Evolutionary conservation across 2,113 vertebrate species (phyloP).

Genomic region (Gambusia affinis): DNA sequence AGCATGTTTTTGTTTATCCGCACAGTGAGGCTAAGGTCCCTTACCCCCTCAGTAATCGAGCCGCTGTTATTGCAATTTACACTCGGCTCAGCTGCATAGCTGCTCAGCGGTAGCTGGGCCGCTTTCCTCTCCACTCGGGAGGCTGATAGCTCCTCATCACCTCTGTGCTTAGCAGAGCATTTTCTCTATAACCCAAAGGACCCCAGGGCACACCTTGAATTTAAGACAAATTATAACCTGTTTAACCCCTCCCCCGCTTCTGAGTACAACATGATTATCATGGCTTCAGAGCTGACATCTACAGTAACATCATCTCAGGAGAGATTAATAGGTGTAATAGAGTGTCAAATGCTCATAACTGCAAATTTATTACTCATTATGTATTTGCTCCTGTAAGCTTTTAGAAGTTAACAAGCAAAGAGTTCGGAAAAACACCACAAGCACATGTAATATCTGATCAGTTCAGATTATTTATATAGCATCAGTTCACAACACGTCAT

Average conservation of each 20-base stretch:
- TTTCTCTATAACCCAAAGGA: constrained; percentile 30
- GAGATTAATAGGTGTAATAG: not conserved
- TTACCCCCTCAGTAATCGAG: constrained; percentile 55
- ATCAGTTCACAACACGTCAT: too few species aligned
- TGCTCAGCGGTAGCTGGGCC: constrained; percentile 47
- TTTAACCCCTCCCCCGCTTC: not conserved
- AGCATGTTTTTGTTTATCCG: constrained; percentile 30
- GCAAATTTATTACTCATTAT: not conserved
- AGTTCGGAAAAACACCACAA: not conserved
- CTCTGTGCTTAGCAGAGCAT: constrained; percentile 31
- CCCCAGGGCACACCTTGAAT: constrained; percentile 29
- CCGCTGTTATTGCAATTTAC: constrained; percentile 66
- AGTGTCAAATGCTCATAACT: not conserved
- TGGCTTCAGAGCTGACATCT: not conserved
- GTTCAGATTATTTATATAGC: too few species aligned
- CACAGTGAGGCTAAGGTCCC: constrained; percentile 43
- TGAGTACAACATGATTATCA: constrained; percentile 12
- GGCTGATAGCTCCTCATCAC: constrained; percentile 51
- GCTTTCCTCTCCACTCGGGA: constrained; percentile 16
- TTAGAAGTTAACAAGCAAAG: not conserved
- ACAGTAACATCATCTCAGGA: not conserved
- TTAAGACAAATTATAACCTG: constrained; percentile 31
- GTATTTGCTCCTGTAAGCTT: not conserved
- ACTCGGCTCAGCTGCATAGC: constrained; percentile 60
- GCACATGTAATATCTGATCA: too few species aligned